Evolutionary conservation across 2,888 invertebrate species (phyloP), one percentile per base, ranked within the genome.

Genomic region (Orthonevra nobilis): DNA sequence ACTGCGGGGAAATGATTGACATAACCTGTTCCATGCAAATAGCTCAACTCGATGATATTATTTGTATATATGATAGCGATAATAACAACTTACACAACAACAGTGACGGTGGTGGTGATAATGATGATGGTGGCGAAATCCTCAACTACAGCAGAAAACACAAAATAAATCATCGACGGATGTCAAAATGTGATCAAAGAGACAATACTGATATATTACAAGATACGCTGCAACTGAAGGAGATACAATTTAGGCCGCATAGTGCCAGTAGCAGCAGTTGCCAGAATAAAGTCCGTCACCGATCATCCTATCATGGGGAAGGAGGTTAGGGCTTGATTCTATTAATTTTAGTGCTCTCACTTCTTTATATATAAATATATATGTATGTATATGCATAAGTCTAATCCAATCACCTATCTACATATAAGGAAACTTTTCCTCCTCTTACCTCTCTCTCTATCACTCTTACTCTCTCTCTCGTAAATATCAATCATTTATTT

Each of bases 251-350:
- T 54, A 50, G 72, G 17, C 66, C 60, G 7, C 48, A 60, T 12
- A 66, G 26, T 17, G 32, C 60, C 30, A 60, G 38, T 19, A 64
- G 28, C 46, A 36, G 50, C 46, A 36, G 50, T 38, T 50, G 40
- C 28, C 44, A 61, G 48, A 61, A 52, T 48, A 79, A 61, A 54
- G 15, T 17, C 23, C 66, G 61, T 10, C 73, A 79, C 56, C 38
- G 79, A 48, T 64, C 79, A 73, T 79, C 79, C 9, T 79, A 79
- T 64, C 79, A 79, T 23, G 73, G 73, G 19, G 73, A 79, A 73
- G 73, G 79, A 79, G 79, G 79, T 79, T 73, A 79, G 79, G 79
- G 42, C 30, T 58, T 20, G 30, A 61, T 44, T 30, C 52, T 52
- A n/a, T n/a, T 70, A 26, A 52, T 61, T n/a, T 52, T 44, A 44